These are phyloP conservation scores for Ophion costatus DNA, from an alignment of 2,888 invertebrate species.

Conservation along the genomic window DNA sequence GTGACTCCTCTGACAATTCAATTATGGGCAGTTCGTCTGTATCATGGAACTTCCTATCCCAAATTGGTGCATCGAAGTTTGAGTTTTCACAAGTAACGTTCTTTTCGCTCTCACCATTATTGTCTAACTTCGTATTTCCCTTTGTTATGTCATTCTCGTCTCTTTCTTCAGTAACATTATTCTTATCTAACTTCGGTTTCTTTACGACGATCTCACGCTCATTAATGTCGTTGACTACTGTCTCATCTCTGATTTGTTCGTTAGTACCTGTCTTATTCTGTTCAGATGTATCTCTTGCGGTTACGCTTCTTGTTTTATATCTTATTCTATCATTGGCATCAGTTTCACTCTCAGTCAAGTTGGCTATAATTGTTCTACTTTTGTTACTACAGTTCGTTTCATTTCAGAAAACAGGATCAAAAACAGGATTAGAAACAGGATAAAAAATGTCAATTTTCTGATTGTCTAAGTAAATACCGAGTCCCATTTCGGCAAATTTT, in stretches of 20 bases:
- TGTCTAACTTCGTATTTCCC: slow-evolving; percentile 5
- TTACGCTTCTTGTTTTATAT: not conserved
- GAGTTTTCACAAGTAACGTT: not conserved
- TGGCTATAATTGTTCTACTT: too few species aligned
- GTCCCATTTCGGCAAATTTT: slow-evolving; percentile 64
- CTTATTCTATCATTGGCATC: too few species aligned
- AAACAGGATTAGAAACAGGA: slow-evolving; percentile 41
- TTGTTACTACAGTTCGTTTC: too few species aligned
- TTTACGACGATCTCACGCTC: not conserved
- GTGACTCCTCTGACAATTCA: slow-evolving; percentile 39
- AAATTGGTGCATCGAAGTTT: slow-evolving; percentile 52
- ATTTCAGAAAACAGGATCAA: slow-evolving; percentile 24
- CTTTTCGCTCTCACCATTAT: slow-evolving; percentile 5
- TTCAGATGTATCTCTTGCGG: slow-evolving; percentile 12
- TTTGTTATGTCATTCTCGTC: not conserved
- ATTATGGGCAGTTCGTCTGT: slow-evolving; percentile 45
- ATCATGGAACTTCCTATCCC: slow-evolving; percentile 56
- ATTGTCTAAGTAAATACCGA: slow-evolving; percentile 63
- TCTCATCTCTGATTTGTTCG: slow-evolving; percentile 6
- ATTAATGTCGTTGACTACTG: not conserved
- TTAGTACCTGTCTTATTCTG: not conserved
- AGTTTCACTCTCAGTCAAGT: too few species aligned
- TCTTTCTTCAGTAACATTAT: not conserved
- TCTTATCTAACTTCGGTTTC: not conserved
- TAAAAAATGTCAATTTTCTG: slow-evolving; percentile 51